Evolutionary conservation across 2,797 vertebrate genomes (phyloP).

Genomic region (Alauda arvensis): DNA sequence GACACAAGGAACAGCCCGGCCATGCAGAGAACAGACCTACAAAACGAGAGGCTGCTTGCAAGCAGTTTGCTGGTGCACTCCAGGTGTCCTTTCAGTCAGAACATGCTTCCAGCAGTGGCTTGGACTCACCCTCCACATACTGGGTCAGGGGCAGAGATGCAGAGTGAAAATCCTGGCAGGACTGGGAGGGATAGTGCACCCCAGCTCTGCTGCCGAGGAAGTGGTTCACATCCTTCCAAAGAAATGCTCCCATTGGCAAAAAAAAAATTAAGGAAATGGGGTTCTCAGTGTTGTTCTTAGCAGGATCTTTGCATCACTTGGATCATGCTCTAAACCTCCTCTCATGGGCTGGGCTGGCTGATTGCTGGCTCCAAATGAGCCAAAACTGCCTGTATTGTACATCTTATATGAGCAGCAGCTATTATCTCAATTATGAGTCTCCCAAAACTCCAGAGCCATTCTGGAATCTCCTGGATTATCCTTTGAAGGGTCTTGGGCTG

Average conservation of each 20-base stretch:
- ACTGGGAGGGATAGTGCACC: neutral
- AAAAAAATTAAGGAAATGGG: neutral
- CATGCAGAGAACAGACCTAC: slow-evolving; percentile 56
- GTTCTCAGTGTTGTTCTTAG: neutral
- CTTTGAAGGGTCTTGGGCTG: neutral
- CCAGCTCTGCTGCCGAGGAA: neutral
- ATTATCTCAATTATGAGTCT: neutral
- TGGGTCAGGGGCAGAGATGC: neutral
- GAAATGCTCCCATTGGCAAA: accelerated
- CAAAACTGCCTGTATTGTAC: neutral
- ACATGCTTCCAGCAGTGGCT: slow-evolving; percentile 37
- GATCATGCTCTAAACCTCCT: neutral
- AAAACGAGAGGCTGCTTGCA: neutral
- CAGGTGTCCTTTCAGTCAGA: slow-evolving; percentile 46
- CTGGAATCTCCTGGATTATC: neutral
- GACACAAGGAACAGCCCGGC: slow-evolving; percentile 21
- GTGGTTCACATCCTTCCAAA: neutral
- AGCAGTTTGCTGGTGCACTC: slow-evolving; percentile 43
- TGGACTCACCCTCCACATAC: neutral
- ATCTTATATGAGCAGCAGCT: neutral
- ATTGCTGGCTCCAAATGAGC: neutral
- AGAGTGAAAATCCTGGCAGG: neutral
- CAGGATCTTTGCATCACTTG: neutral
- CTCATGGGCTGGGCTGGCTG: neutral
- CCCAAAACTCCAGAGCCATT: neutral